Evolutionary conservation across 2,888 invertebrate species (phyloP), one percentile per base, ranked within the genome.

Genomic region (Seladonia tumulorum): DNA sequence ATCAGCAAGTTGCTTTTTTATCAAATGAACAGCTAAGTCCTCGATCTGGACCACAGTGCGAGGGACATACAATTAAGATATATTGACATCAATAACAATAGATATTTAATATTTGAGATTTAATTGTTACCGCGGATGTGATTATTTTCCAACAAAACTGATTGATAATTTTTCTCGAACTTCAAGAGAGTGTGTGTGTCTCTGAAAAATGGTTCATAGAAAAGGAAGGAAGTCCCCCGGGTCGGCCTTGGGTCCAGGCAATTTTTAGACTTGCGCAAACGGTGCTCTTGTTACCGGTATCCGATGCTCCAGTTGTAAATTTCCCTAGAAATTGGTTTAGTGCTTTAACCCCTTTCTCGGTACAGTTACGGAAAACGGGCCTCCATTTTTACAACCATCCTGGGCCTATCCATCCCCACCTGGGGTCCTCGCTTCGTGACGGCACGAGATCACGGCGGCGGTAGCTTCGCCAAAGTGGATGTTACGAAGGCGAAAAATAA

Each of bases 221-320:
- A n/a, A 70, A 42, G 10, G 22, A 42, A 42, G 70, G 12, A n/a
- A 39, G 0, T 12, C 5, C 12, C n/a, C 12, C n/a, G 35, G 25
- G 53, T 60, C 35, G 73, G 5, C 25, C 49, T 22, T n/a, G 53
- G 42, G 5, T 18, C 3, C 10, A 10, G 75, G n/a, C 76, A 72
- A 90, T 90, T 92, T 92, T 91, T 90, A 87, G 80, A 84, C 47
- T 92, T 92, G 81, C 91, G 89, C 87, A 90, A 92, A 91, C 68
- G 76, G 79, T 73, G 76, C 35, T 12, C 70, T 73, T 14, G 81
- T 75, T 73, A 78, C 79, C 70, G 77, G 83, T 88, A 83, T 79
- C 73, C 68, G 68, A 72, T 77, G 91, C 90, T 92, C 89, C 79
- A 91, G 93, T 93, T 93, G 89, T 93, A 93, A 93, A 93, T 93